Conservation (phyloP, 1,140 invertebrate species). For the Aleiodes sp. region DNA sequence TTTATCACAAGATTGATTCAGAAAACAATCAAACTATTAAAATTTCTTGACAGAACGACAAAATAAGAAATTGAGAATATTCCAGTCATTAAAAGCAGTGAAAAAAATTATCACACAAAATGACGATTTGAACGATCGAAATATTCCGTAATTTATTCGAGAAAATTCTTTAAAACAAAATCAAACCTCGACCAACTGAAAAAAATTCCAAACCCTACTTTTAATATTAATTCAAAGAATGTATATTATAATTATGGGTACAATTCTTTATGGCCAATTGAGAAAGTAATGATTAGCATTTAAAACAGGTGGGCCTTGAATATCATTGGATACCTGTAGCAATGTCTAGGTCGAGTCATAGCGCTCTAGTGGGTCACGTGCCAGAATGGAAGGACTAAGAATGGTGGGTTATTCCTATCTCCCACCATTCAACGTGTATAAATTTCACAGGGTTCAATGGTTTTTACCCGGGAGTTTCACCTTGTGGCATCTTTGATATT, state of each 20-base stretch:
- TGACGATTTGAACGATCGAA: too few species aligned
- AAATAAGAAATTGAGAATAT: too few species aligned
- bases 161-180: too few species aligned
- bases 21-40: too few species aligned
- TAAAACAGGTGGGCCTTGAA: slow-evolving; percentile 35
- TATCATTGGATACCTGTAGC: slow-evolving; percentile 32
- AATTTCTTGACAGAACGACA: too few species aligned
- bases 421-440: background rate
- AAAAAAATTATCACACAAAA: too few species aligned
- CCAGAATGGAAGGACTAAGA: slow-evolving; percentile 5
- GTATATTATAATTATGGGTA: background rate
- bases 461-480: slow-evolving; percentile 42
- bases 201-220: background rate
- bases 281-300: slow-evolving; percentile 46
- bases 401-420: background rate
- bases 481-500: slow-evolving; percentile 27
- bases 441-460: slow-evolving; percentile 11
- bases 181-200: too few species aligned
- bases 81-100: too few species aligned
- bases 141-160: too few species aligned
- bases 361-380: slow-evolving; percentile 32
- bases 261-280: slow-evolving; percentile 43
- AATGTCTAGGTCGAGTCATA: slow-evolving; percentile 53
- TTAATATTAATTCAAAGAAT: slow-evolving; percentile 10
- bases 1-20: too few species aligned